Conservation (phyloP, 2,797 vertebrate species). For the Falco peregrinus region DNA sequence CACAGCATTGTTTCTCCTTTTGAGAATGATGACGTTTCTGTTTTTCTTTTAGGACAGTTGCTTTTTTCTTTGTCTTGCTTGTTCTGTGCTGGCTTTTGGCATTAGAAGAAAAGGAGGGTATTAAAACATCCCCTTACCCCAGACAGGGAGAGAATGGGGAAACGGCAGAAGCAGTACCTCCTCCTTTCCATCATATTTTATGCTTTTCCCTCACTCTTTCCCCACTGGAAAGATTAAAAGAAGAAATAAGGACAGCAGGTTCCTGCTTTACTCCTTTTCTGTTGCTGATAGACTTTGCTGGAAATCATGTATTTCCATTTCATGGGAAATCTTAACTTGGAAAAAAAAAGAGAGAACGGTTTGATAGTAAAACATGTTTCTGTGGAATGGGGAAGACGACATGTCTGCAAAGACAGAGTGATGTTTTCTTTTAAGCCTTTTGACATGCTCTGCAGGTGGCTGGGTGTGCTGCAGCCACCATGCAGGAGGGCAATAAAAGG, state of each 20-base stretch:
- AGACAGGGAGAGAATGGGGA: background rate
- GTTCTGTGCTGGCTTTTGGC: background rate
- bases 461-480: background rate
- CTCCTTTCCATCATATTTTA: background rate
- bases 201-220: background rate
- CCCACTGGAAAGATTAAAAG: background rate
- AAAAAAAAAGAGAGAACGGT: too few relatives aligned
- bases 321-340: background rate
- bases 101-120: background rate
- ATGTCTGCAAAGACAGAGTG: accelerated
- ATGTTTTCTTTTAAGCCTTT: background rate
- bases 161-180: background rate
- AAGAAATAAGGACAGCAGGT: background rate
- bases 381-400: background rate
- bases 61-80: background rate
- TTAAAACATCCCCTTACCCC: background rate
- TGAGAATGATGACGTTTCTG: background rate
- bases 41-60: background rate
- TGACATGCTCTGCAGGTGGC: background rate
- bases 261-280: background rate
- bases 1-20: background rate
- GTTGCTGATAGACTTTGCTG: background rate
- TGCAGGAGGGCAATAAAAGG: too few relatives aligned
- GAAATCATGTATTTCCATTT: background rate
- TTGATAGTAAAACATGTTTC: background rate